A percentile compares a stretch with the other conserved stretches of the same genome.
phyloP scores from a whole-genome alignment of 1,140 invertebrate species.

The Pseudomyrmex gracilis region DNA sequence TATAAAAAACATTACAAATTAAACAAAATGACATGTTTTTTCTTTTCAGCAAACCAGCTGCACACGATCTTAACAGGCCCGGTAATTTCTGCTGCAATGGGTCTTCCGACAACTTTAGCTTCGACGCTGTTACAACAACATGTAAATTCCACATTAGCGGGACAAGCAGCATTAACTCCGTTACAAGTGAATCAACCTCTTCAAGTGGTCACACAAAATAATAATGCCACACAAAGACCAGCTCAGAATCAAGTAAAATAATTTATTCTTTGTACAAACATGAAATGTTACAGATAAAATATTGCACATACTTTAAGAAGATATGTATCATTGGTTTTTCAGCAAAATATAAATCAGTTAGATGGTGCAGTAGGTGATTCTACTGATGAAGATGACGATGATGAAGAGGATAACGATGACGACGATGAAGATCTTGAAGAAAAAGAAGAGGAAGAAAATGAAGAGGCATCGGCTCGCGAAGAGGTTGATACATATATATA shows the following conservation, averaged over 20 bases:
- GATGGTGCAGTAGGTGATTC: slow-evolving; percentile 92
- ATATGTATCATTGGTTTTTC: slow-evolving; percentile 51
- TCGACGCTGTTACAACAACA: slow-evolving; percentile 93
- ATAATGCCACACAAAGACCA: slow-evolving; percentile 74
- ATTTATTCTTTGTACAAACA: slow-evolving; percentile 1
- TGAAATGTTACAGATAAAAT: slow-evolving; percentile 9
- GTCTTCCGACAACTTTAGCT: slow-evolving; percentile 91
- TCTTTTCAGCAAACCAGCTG: slow-evolving; percentile 86
- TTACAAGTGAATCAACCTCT: slow-evolving; percentile 81
- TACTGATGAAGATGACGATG: slow-evolving; percentile 92
- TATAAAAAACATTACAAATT: slow-evolving; percentile 7
- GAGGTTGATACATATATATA: slow-evolving; percentile 81
- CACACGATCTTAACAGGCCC: slow-evolving; percentile 91
- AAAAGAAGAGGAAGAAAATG: slow-evolving; percentile 91
- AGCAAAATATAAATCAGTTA: slow-evolving; percentile 85
- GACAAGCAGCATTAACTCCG: slow-evolving; percentile 83
- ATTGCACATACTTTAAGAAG: slow-evolving; percentile 8
- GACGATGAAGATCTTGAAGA: slow-evolving; percentile 89
- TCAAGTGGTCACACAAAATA: slow-evolving; percentile 79
- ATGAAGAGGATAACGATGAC: slow-evolving; percentile 92
- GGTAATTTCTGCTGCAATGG: slow-evolving; percentile 94
- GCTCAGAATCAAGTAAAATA: slow-evolving; percentile 76
- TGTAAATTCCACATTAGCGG: slow-evolving; percentile 92
- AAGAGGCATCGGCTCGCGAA: slow-evolving; percentile 86
- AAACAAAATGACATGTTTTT: neutral